Percentiles rank a stretch among this genome's conserved stretches.
These are phyloP conservation scores for Rhodinocichla rosea DNA, from an alignment of 2,113 vertebrate genomes.

Conservation along the genomic window DNA sequence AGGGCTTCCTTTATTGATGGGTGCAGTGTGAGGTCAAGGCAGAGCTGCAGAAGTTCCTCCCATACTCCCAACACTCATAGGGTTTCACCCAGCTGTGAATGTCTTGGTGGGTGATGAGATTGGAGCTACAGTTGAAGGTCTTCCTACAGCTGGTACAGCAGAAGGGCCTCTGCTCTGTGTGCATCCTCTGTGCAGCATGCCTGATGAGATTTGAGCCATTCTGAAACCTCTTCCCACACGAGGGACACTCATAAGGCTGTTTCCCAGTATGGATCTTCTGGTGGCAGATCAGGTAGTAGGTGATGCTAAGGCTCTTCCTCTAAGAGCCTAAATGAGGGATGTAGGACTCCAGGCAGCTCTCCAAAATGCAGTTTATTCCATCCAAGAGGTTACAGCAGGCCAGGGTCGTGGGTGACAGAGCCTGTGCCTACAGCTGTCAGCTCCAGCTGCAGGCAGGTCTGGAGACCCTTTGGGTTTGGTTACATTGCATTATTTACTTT, in stretches of 20 bases:
- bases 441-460: no score
- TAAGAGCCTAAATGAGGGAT: no score
- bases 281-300: background rate
- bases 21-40: background rate
- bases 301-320: background rate
- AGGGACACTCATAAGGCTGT: background rate
- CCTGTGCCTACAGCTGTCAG: no score
- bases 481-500: no score
- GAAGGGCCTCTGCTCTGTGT: background rate
- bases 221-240: background rate
- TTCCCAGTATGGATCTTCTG: background rate
- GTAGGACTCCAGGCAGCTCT: no score
- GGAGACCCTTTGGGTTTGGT: no score
- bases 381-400: no score
- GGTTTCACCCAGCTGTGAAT: background rate
- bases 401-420: no score
- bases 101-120: background rate
- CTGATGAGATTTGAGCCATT: background rate
- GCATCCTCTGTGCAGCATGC: background rate
- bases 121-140: background rate
- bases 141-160: background rate
- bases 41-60: background rate
- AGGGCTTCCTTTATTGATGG: background rate
- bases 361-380: no score
- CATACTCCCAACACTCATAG: background rate